These are phyloP conservation scores for Poeciliopsis paucimaculata DNA, from an alignment of 2,797 vertebrate genomes.

Conservation along the genomic window DNA sequence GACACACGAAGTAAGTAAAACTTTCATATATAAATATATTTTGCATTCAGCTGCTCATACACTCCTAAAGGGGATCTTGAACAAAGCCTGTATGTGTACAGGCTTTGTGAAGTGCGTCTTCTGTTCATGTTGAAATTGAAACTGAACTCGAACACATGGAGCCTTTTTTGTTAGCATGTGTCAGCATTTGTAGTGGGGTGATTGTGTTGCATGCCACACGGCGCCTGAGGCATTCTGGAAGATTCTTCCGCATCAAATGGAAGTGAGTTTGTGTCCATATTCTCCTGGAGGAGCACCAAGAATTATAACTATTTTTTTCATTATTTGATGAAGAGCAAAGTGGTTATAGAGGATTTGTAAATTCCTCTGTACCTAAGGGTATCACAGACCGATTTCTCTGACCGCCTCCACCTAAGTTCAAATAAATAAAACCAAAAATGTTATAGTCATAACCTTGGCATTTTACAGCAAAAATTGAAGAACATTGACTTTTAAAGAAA, in stretches of 20 bases:
- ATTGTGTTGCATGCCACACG: neutral
- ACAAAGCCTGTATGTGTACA: neutral
- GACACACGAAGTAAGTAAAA: slow-evolving; percentile 3
- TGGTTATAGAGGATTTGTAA: too few species aligned
- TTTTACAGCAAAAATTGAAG: too few species aligned
- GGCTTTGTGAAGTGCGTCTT: neutral
- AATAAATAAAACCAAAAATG: neutral
- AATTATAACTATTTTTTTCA: neutral
- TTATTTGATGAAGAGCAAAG: neutral
- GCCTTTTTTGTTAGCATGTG: neutral
- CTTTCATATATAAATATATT: neutral
- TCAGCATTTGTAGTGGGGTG: neutral
- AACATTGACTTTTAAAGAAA: too few species aligned
- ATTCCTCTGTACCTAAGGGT: neutral
- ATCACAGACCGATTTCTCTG: neutral
- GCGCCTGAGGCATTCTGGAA: neutral
- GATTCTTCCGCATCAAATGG: neutral
- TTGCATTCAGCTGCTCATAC: neutral
- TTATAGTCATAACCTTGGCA: too few species aligned
- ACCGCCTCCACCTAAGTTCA: neutral
- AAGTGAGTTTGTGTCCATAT: neutral
- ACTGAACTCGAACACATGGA: neutral
- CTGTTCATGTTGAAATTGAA: neutral
- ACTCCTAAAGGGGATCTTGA: neutral
- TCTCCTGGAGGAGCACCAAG: neutral